Base-by-base conservation (phyloP, 92 coral and sea anemone genomes). In the Desmophyllum pertusum region DNA sequence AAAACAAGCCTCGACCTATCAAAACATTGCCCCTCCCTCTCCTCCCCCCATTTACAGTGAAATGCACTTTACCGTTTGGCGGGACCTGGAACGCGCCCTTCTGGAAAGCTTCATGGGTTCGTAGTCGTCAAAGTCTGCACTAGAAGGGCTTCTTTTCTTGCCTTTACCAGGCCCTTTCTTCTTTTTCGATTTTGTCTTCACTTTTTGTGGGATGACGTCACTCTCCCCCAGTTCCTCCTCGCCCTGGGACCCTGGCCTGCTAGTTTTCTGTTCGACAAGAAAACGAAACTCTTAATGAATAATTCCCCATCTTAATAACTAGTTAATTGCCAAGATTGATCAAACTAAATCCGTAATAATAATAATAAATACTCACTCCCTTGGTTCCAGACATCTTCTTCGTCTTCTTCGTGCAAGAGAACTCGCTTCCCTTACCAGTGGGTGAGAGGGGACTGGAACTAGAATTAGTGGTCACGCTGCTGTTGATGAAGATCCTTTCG, bases 401-500 rank as follows among this genome's bases (percentile, higher is more conserved):
- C 18, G 88, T 33, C 70, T 93, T 93, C 84, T 93, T 93, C 7
- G 88, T 31, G 83, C 88, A 87, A 45, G 86, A 83, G 69, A 95
- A 93, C 39, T 91, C 90, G 53, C 80, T 81, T 35, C 90, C 63
- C 37, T 88, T 92, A 33, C 92, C 85, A 40, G 94, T 77, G n/a
- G 95, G 95, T 2, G 90, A 87, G 70, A 94, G 77, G 43, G 98
- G 95, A 83, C 97, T 95, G 65, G 91, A 55, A 82, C 91, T 84
- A 33, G 95, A 85, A 81, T 66, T 92, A 55, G 87, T 88, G 15
- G 94, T 79, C 43, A 93, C 94, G 87, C 98, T 94, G 79, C 99
- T 97, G 76, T 92, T 97, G 29, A 97, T 85, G 57, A 97, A 97
- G 25, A 97, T 97, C 68, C 99, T 71, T 79, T 97, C 99, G 48